phyloP scores from a whole-genome alignment of 2,888 invertebrate species.

The Synanthedon myopaeformis region DNA sequence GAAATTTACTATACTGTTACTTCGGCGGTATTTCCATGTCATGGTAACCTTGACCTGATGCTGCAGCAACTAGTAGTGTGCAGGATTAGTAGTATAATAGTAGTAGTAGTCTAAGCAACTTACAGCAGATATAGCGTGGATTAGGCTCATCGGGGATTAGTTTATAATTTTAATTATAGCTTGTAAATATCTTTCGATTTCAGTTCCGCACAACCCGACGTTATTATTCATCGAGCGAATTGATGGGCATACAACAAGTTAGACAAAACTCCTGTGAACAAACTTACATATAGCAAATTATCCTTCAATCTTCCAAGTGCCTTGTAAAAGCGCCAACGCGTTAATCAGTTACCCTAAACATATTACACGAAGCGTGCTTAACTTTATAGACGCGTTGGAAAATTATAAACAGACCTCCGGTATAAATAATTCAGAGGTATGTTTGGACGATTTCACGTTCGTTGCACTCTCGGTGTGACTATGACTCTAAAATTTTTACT shows the following conservation, averaged over 20 bases:
- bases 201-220: constrained; percentile 80
- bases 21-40: too few species aligned
- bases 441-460: constrained; percentile 20
- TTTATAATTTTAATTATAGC: too few species aligned
- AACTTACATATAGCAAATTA: constrained; percentile 80
- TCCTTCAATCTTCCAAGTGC: constrained; percentile 46
- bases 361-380: not conserved
- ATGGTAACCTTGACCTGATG: too few species aligned
- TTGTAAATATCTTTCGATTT: constrained; percentile 30
- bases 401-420: not conserved
- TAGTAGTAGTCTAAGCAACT: too few species aligned
- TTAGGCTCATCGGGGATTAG: too few species aligned
- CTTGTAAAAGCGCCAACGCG: constrained; percentile 25
- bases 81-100: too few species aligned
- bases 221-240: constrained; percentile 85
- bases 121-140: too few species aligned
- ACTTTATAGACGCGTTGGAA: not conserved
- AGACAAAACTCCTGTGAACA: constrained; percentile 88
- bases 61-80: too few species aligned
- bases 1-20: too few species aligned
- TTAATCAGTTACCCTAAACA: constrained; percentile 10
- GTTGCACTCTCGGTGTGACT: constrained; percentile 23
- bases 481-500: constrained; percentile 9
- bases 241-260: constrained; percentile 77
- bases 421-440: constrained; percentile 20